phyloP scores from a whole-genome alignment of 2,113 vertebrate genomes.

The Herpetotheres cachinnans region DNA sequence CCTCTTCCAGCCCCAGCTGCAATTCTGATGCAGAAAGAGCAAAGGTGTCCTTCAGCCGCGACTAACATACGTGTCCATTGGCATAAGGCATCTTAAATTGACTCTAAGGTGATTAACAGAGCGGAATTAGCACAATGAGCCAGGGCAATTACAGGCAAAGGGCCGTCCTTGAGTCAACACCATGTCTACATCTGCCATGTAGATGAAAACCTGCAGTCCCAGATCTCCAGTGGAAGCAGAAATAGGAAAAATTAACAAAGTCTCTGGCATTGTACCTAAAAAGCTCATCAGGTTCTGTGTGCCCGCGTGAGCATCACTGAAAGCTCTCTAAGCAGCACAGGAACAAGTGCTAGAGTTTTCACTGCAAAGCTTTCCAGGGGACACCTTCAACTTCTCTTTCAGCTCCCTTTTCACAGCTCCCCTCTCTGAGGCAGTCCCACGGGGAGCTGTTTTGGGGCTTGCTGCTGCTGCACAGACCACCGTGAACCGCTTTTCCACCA shows the following conservation, averaged over 20 bases:
- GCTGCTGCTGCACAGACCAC: neutral
- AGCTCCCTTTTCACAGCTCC: neutral
- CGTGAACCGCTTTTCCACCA: neutral
- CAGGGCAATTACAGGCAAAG: neutral
- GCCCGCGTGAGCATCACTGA: accelerated
- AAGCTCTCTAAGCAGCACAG: neutral
- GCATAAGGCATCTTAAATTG: neutral
- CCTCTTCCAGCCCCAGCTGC: neutral
- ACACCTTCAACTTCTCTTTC: neutral
- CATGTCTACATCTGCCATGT: neutral
- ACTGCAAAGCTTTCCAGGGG: neutral
- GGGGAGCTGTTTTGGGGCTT: neutral
- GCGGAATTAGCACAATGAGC: constrained; percentile 29
- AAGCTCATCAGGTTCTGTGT: neutral
- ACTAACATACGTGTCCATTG: neutral
- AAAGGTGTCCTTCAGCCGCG: neutral
- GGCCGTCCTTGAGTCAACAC: neutral
- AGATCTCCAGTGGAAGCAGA: neutral
- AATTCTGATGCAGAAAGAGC: neutral
- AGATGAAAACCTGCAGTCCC: neutral
- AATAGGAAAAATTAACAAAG: neutral
- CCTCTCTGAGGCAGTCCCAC: neutral
- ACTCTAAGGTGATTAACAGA: constrained; percentile 34
- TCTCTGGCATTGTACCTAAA: neutral
- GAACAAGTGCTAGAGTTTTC: neutral